Conservation (phyloP, 1,140 invertebrate species). For the Lasaia peninsularis region DNA sequence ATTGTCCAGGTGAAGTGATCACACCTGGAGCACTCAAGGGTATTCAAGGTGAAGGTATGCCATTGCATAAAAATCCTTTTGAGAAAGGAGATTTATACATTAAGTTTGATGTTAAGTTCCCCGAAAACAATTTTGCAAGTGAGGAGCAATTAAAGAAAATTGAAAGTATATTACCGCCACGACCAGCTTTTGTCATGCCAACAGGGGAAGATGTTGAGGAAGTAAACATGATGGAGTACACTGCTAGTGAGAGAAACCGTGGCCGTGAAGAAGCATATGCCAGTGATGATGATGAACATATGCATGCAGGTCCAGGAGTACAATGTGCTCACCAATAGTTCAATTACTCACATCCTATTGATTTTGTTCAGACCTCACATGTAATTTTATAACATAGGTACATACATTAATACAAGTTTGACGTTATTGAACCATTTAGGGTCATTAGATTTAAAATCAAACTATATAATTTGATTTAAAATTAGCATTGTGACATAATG, state of each 20-base stretch:
- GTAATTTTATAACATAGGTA: constrained; percentile 59
- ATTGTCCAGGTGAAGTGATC: constrained; percentile 85
- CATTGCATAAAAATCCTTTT: constrained; percentile 87
- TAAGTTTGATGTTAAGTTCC: constrained; percentile 91
- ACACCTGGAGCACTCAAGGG: constrained; percentile 89
- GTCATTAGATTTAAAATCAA: constrained; percentile 1
- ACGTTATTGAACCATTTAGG: constrained; percentile 6
- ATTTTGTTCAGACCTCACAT: constrained; percentile 65
- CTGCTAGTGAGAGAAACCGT: constrained; percentile 74
- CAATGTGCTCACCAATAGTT: constrained; percentile 85
- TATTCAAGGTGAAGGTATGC: constrained; percentile 94
- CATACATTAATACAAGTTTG: constrained; percentile 22
- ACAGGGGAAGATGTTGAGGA: constrained; percentile 88
- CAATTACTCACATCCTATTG: constrained; percentile 45
- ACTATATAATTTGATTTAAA: neutral
- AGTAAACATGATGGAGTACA: constrained; percentile 88
- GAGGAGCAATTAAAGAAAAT: constrained; percentile 83
- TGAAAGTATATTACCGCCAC: constrained; percentile 84
- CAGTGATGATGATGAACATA: constrained; percentile 82
- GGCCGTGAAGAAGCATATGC: constrained; percentile 81
- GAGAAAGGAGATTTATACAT: constrained; percentile 93
- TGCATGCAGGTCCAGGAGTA: constrained; percentile 78
- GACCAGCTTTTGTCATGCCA: constrained; percentile 82
- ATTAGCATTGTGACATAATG: constrained; percentile 4
- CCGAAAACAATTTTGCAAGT: constrained; percentile 86